Evolutionary conservation across 1,140 invertebrate species (phyloP), one percentile per base, ranked within the genome.

Genomic region (Rhopalosiphum padi): DNA sequence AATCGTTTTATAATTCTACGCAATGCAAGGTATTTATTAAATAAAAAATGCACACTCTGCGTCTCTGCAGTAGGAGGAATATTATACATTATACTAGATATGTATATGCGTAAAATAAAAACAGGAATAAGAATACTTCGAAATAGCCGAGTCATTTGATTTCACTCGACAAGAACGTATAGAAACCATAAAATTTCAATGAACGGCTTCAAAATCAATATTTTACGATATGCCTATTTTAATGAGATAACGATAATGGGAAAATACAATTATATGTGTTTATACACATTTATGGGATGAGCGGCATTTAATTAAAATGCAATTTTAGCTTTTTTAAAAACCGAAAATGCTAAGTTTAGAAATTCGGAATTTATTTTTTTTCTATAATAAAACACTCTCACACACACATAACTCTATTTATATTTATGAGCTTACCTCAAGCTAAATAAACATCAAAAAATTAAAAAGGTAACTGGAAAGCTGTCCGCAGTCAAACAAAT

Each of bases 391-490:
- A n/a, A 77, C 30, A n/a, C 30, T n/a, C 53, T 30, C 53, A 55
- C 55, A 60, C 55, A 51, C 15, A 55, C 25, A 68, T 30, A n/a
- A 77, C 30, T 77, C 15, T 77, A 77, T 77, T 77, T 77, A 77
- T 77, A 77, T 77, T 77, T 77, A 77, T 77, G 60, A 35, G 60
- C 60, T 77, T 77, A 77, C 60, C 60, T 77, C 60, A 35, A 77
- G 30, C 1, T n/a, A 77, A 77, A 77, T 77, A 18, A n/a, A 77
- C 15, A 77, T n/a, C 11, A 18, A 18, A 15, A n/a, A 68, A 77
- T 68, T 68, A n/a, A n/a, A 77, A 77, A n/a, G 4, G 60, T 77
- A 77, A 77, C 60, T n/a, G 15, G n/a, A 77, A 77, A 18, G 60
- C 11, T 35, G 30, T 77, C 30, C 18, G n/a, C 60, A n/a, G n/a